Percentiles rank a stretch among this genome's conserved stretches.
Conservation (phyloP, 2,888 invertebrate species). For the Allolobophora icterica region DNA sequence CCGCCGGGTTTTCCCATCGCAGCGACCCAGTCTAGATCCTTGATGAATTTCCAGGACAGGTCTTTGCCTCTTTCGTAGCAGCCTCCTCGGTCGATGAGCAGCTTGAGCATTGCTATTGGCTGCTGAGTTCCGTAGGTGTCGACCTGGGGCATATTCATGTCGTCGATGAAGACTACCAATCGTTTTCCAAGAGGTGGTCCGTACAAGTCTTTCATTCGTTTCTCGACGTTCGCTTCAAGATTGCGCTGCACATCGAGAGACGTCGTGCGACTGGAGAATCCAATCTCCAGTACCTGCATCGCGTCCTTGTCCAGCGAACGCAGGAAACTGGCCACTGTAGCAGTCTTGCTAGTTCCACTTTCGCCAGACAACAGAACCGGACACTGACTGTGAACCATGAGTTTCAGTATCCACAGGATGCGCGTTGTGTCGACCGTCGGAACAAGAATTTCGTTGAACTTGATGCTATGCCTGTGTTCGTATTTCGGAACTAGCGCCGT, state of each 20-base stretch:
- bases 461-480: constrained; percentile 74
- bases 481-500: constrained; percentile 80
- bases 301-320: constrained; percentile 71
- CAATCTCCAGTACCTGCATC: constrained; percentile 81
- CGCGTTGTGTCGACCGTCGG: constrained; percentile 85
- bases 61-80: constrained; percentile 88
- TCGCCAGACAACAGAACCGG: constrained; percentile 87
- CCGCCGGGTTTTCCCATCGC: constrained; percentile 76
- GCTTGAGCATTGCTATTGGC: constrained; percentile 87
- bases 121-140: constrained; percentile 91
- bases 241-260: constrained; percentile 88
- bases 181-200: constrained; percentile 89
- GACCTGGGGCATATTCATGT: constrained; percentile 88
- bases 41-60: constrained; percentile 85
- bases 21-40: constrained; percentile 73
- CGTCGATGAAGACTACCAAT: constrained; percentile 87
- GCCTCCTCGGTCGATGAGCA: constrained; percentile 84
- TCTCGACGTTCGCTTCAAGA: constrained; percentile 85
- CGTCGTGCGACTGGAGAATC: constrained; percentile 89
- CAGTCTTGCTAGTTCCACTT: constrained; percentile 90
- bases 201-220: constrained; percentile 85
- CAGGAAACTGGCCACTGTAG: constrained; percentile 83
- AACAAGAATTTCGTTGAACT: constrained; percentile 84
- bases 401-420: constrained; percentile 77
- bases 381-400: constrained; percentile 75